Evolutionary conservation across 2,888 invertebrate genomes (phyloP).

Genomic region (Periphyllus acericola): DNA sequence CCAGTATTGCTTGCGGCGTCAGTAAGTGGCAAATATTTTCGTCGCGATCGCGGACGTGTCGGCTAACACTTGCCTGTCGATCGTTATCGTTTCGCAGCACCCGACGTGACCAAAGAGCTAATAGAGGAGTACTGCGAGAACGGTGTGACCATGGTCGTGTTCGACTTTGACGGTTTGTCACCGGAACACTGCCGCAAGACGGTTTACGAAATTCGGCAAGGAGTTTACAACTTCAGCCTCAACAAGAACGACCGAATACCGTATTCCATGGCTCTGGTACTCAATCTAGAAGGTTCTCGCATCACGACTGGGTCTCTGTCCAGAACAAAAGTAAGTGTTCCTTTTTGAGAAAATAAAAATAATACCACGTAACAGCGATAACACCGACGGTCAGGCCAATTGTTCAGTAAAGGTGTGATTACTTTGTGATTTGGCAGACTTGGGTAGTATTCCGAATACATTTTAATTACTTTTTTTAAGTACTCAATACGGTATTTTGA

Average conservation of each 20-base stretch:
- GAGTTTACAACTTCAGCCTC: conserved; percentile 45
- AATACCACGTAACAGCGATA: not conserved
- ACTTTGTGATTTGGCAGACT: too few relatives aligned
- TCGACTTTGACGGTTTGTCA: conserved; percentile 17
- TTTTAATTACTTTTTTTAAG: too few relatives aligned
- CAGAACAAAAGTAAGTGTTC: not conserved
- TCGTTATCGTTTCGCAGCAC: not conserved
- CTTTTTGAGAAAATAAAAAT: not conserved
- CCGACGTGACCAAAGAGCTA: not conserved
- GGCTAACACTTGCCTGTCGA: not conserved
- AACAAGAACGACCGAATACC: conserved; percentile 21
- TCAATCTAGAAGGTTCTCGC: conserved; percentile 7
- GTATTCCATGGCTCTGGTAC: conserved; percentile 25
- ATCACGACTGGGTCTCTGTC: conserved; percentile 21
- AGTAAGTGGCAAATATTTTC: conserved; percentile 67
- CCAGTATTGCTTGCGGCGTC: conserved; percentile 72
- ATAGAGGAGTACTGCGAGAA: conserved; percentile 22
- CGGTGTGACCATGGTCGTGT: conserved; percentile 23
- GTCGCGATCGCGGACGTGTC: not conserved
- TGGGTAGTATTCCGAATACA: too few relatives aligned
- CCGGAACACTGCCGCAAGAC: conserved; percentile 20
- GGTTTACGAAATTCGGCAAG: conserved; percentile 46
- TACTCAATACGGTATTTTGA: too few relatives aligned
- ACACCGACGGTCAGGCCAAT: too few relatives aligned
- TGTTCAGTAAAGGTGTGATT: too few relatives aligned